Evolutionary conservation across 2,888 invertebrate species (phyloP).

Genomic region (Tipula confusa): DNA sequence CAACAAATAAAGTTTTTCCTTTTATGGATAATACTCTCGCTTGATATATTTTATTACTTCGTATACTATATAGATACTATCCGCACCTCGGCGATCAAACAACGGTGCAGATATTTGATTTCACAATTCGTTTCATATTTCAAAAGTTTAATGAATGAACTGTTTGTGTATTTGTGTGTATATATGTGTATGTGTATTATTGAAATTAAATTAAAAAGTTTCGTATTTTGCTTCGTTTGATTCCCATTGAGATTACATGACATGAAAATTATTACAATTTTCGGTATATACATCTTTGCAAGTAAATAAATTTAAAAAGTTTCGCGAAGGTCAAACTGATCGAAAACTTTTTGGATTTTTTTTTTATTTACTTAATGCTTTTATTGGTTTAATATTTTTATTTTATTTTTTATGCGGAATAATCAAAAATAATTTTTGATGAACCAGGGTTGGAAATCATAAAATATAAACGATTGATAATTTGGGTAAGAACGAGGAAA

Average conservation of each 20-base stretch:
- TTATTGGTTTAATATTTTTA: no score
- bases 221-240: background rate
- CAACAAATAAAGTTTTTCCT: background rate
- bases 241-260: background rate
- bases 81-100: background rate
- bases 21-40: background rate
- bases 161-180: background rate
- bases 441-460: no score
- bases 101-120: background rate
- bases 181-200: background rate
- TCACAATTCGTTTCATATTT: background rate
- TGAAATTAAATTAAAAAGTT: background rate
- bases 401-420: no score
- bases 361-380: no score
- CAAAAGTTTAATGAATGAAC: conserved; percentile 20
- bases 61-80: background rate
- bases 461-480: no score
- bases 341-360: no score
- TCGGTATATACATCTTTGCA: background rate
- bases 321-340: background rate
- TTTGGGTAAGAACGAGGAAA: no score
- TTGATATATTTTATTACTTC: background rate
- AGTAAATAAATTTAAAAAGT: background rate
- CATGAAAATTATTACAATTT: background rate
- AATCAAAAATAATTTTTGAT: no score